Conservation (phyloP, 2,797 vertebrate genomes). For the Crenuchus spilurus region DNA sequence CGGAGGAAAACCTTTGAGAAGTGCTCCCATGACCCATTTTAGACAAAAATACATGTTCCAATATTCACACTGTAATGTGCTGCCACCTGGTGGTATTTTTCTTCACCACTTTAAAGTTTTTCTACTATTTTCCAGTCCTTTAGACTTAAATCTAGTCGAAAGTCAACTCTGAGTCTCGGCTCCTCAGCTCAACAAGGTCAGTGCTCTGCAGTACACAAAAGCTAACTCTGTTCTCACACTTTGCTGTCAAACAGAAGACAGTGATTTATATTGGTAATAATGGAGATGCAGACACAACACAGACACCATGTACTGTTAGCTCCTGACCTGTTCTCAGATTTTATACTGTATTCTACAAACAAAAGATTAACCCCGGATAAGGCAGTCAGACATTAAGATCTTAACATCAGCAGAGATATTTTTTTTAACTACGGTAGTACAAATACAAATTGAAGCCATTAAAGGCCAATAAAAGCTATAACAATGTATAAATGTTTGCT, state of each 20-base stretch:
- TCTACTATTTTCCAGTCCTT: not conserved
- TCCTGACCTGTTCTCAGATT: slow-evolving; percentile 13
- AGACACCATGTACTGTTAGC: slow-evolving; percentile 9
- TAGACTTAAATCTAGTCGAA: not conserved
- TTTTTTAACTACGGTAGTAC: too few relatives aligned
- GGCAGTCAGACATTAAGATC: not conserved
- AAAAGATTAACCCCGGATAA: slow-evolving; percentile 26
- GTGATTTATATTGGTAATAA: slow-evolving; percentile 17
- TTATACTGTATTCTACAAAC: slow-evolving; percentile 16
- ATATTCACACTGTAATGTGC: not conserved
- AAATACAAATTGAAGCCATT: too few relatives aligned
- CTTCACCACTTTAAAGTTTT: not conserved
- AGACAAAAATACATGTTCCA: not conserved
- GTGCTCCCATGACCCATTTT: too few relatives aligned
- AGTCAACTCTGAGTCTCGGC: not conserved
- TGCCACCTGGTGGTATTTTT: slow-evolving; percentile 5
- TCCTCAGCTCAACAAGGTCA: not conserved
- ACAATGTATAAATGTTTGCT: too few relatives aligned
- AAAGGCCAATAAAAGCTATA: too few relatives aligned
- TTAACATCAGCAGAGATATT: not conserved
- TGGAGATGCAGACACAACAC: slow-evolving; percentile 19
- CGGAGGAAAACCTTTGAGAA: not conserved
- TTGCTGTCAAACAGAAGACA: slow-evolving; percentile 24
- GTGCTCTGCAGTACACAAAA: not conserved
- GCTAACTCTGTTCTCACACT: slow-evolving; percentile 15